Evolutionary conservation across 2,888 invertebrate species (phyloP), one percentile per base, ranked within the genome.

Genomic region (Lasius fuliginosus): DNA sequence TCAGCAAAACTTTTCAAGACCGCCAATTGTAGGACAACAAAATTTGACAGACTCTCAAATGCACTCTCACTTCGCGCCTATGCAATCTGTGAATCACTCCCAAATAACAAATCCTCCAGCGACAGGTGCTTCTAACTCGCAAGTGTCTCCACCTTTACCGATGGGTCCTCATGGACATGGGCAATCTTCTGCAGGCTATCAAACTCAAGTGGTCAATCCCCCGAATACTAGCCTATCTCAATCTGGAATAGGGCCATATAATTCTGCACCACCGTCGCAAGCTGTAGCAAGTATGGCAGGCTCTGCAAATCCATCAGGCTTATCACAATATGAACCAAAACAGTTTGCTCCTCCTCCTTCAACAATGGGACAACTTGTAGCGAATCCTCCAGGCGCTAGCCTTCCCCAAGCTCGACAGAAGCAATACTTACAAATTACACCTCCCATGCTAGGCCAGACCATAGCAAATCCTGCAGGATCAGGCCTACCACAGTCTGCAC

Each of bases 1-100:
- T 4, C 89, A 90, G 60, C 86, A 86, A 75, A 87, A 83, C 86
- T 77, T 90, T 30, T 69, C 84, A 6, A 87, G 84, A 33, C 86
- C 91, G 12, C 87, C 92, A 8, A 82, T 92, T 85, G 77, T 89
- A 33, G 92, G 91, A 42, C 93, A 93, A 83, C 92, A 92, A 60
- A 92, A 89, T 75, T 87, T 92, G 81, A 81, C 92, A 36, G 91
- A 91, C 42, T 91, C 91, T 42, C 91, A 93, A 87, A 84, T 88
- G 33, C 92, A 91, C 64, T 93, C 93, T 46, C 85, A 81, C 36
- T 60, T 81, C 60, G 65, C 93, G 90, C 60, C 93, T 91, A 74
- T 93, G 71, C 88, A 93, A 90, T 33, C 93, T n/a, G 46, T 85
- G 12, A 85, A 85, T 46, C 93, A 27, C 92, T 92, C 65, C 91